Base-by-base conservation (phyloP, 2,797 vertebrate species). In the Pipistrellus pygmaeus region DNA sequence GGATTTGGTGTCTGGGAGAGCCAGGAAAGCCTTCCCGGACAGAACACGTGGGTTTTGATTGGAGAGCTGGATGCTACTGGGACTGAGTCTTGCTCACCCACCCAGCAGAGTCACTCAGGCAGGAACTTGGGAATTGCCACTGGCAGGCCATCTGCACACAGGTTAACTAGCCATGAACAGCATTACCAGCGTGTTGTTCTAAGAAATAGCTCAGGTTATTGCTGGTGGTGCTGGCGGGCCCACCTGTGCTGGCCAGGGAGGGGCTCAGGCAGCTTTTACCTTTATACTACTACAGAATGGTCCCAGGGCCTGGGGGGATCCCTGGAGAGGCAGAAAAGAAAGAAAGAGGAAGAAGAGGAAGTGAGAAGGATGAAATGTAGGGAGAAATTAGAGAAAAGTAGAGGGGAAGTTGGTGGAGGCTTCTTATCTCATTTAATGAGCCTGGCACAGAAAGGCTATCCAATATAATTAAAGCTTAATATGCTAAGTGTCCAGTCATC, bases 11-110 rank as follows among this genome's bases (percentile, higher is more conserved):
- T 69, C 86, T 68, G 32, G 23, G 53, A 35, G 23, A n/a, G 15
- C 71, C 23, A 21, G 76, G 71, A 25, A 68, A 35, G 27, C 14
- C 89, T 60, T 46, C 64, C 38, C 32, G 21, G 88, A 32, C 30
- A 30, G 85, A 32, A 46, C 6, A 30, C 1, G 4, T 44, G 41
- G 48, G n/a, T 18, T 48, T 20, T n/a, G 60, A 41, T 27, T 3
- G 6, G 35, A 68, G 38, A 46, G 32, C 48, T 41, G 38, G 27
- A 6, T 0, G 12, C 71, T 38, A 2, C 9, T 5, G 51, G 62
- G 25, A 51, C 35, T 2, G 0, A 35, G 35, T 62, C 60, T 38
- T 6, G 1, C 0, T 35, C 32, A 27, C 41, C 48, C 2, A 44
- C 48, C 71, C 41, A 8, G 9, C 20, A 53, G 46, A 53, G 11